Conservation (phyloP, 1,140 invertebrate genomes). For the Carposina sasakii region DNA sequence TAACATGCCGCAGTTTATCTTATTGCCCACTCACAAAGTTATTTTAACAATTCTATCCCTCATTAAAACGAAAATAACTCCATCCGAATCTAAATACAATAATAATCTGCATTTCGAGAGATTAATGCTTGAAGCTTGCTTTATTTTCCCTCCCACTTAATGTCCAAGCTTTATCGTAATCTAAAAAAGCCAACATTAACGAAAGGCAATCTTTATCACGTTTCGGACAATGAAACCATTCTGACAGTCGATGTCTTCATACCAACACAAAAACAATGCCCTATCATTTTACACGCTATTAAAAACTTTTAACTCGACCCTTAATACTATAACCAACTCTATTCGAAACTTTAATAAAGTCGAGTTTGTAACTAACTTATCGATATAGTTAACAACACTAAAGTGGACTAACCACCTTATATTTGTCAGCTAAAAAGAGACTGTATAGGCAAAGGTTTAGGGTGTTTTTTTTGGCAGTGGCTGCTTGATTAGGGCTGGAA, state of each 20-base stretch:
- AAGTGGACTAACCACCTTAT: slow-evolving; percentile 12
- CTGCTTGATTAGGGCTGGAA: too few relatives aligned
- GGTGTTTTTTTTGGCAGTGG: neutral
- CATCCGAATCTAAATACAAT: too few relatives aligned
- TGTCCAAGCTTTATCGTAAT: slow-evolving; percentile 28
- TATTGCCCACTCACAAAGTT: too few relatives aligned
- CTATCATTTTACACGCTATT: slow-evolving; percentile 35
- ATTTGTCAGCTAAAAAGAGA: neutral
- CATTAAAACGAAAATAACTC: too few relatives aligned
- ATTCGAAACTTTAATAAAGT: slow-evolving; percentile 4
- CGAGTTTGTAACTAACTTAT: slow-evolving; percentile 10
- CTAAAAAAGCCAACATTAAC: slow-evolving; percentile 27
- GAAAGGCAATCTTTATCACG: slow-evolving; percentile 26
- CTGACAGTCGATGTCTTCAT: slow-evolving; percentile 38
- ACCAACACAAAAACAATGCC: slow-evolving; percentile 35
- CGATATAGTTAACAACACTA: slow-evolving; percentile 1
- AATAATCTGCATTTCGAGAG: too few relatives aligned
- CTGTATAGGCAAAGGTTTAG: neutral
- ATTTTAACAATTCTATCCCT: too few relatives aligned
- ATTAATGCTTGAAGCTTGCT: too few relatives aligned
- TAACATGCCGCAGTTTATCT: too few relatives aligned
- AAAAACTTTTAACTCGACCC: slow-evolving; percentile 14
- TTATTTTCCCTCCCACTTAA: slow-evolving; percentile 20
- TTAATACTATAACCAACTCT: slow-evolving; percentile 6
- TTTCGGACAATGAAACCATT: slow-evolving; percentile 25